These are phyloP conservation scores for Aphidius colemani DNA, from an alignment of 2,888 invertebrate genomes.

Conservation along the genomic window DNA sequence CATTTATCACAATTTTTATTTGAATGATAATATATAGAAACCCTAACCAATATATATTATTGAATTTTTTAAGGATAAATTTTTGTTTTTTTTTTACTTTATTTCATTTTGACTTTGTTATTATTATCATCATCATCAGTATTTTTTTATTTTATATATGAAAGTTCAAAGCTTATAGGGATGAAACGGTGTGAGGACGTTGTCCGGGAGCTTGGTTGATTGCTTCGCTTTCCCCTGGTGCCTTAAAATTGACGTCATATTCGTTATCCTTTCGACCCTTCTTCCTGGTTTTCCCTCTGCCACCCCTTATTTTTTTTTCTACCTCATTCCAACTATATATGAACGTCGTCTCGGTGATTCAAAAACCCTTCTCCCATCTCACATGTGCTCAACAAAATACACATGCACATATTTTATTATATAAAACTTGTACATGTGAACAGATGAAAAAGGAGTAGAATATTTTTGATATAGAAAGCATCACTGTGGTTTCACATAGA, in stretches of 20 bases:
- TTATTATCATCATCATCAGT: too few species aligned
- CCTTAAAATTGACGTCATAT: conserved; percentile 59
- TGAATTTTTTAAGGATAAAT: too few species aligned
- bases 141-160: too few species aligned
- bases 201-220: conserved; percentile 46
- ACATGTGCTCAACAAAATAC: conserved; percentile 3
- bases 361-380: conserved; percentile 5
- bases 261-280: conserved; percentile 59
- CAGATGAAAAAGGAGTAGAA: conserved; percentile 15
- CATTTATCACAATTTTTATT: too few species aligned
- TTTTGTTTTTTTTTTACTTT: too few species aligned
- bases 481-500: conserved; percentile 13
- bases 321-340: conserved; percentile 26
- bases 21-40: too few species aligned
- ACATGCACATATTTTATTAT: background rate
- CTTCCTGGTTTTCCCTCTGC: conserved; percentile 39
- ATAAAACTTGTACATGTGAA: conserved; percentile 14
- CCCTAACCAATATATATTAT: too few species aligned
- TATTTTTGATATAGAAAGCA: conserved; percentile 11
- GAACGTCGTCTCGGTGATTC: conserved; percentile 6
- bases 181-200: conserved; percentile 32
- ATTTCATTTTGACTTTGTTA: too few species aligned
- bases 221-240: conserved; percentile 51
- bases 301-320: conserved; percentile 20
- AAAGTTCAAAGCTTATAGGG: conserved; percentile 19